Evolutionary conservation across 2,888 invertebrate genomes (phyloP).

Genomic region (Calliopum simillimum): DNA sequence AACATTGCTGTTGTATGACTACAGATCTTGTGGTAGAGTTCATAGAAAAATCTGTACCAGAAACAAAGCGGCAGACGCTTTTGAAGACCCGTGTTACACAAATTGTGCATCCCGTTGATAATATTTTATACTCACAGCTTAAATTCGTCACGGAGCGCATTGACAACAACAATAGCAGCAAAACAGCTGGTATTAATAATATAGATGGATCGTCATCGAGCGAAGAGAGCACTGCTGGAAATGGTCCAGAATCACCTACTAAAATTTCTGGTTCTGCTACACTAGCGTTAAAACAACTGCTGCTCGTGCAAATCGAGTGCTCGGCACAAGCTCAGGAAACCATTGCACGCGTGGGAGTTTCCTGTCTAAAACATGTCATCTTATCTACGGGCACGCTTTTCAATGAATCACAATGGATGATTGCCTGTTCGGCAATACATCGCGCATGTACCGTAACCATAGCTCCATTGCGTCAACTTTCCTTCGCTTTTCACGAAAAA

Average conservation of each 20-base stretch:
- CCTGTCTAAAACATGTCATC: constrained; percentile 88
- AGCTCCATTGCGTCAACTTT: constrained; percentile 87
- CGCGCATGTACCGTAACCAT: constrained; percentile 88
- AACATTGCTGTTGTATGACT: constrained; percentile 93
- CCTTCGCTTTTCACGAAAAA: constrained; percentile 89
- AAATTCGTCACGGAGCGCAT: constrained; percentile 62
- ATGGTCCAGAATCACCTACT: constrained; percentile 65
- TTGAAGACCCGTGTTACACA: constrained; percentile 60
- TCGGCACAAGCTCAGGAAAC: constrained; percentile 90
- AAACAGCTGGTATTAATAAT: constrained; percentile 45
- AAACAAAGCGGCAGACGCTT: constrained; percentile 51
- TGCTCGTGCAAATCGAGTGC: constrained; percentile 90
- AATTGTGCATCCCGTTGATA: constrained; percentile 64
- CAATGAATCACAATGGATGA: constrained; percentile 87
- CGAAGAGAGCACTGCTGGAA: constrained; percentile 61
- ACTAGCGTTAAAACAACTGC: constrained; percentile 85
- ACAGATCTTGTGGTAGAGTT: constrained; percentile 92
- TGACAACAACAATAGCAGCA: constrained; percentile 50
- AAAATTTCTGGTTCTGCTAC: constrained; percentile 75
- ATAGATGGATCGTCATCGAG: constrained; percentile 55
- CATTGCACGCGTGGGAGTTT: constrained; percentile 90
- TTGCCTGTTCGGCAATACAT: constrained; percentile 83
- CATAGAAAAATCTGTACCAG: constrained; percentile 75
- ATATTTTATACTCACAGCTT: constrained; percentile 63
- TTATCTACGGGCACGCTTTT: constrained; percentile 86